Evolutionary conservation across 2,797 vertebrate species (phyloP).

Genomic region (Clangula hyemalis): DNA sequence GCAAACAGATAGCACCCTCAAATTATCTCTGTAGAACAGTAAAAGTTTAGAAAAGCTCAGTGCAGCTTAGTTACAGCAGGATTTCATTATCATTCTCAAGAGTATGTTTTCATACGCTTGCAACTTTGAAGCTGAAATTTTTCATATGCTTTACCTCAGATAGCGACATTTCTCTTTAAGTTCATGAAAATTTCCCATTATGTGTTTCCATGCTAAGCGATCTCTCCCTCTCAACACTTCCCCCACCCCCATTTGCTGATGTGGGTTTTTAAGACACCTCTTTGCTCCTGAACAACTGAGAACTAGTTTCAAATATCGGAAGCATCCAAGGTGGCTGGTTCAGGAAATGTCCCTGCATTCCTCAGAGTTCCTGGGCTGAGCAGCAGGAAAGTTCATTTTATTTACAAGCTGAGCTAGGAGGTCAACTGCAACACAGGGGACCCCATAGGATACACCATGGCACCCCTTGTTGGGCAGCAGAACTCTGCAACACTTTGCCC

Average conservation of each 20-base stretch:
- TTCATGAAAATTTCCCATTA: neutral
- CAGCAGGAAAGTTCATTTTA: neutral
- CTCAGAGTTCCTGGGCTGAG: neutral
- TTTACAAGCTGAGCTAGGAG: neutral
- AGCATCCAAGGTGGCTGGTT: neutral
- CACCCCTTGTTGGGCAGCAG: neutral
- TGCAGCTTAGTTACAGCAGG: neutral
- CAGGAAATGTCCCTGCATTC: neutral
- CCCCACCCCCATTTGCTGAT: neutral
- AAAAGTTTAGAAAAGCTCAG: neutral
- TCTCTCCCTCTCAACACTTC: neutral
- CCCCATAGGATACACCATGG: neutral
- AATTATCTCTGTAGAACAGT: neutral
- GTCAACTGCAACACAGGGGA: neutral
- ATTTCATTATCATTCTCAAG: neutral
- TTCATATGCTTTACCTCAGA: slow-evolving; percentile 16
- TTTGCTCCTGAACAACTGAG: neutral
- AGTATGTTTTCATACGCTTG: neutral
- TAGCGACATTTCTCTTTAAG: neutral
- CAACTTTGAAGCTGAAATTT: neutral
- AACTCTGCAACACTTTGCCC: neutral
- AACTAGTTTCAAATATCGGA: neutral
- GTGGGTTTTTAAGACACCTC: neutral
- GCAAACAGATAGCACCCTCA: neutral
- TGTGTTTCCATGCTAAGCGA: neutral